A percentile compares a stretch with the other conserved stretches of the same genome.
Evolutionary conservation across 2,113 vertebrate species (phyloP).

Genomic region (Rhipidura dahli): DNA sequence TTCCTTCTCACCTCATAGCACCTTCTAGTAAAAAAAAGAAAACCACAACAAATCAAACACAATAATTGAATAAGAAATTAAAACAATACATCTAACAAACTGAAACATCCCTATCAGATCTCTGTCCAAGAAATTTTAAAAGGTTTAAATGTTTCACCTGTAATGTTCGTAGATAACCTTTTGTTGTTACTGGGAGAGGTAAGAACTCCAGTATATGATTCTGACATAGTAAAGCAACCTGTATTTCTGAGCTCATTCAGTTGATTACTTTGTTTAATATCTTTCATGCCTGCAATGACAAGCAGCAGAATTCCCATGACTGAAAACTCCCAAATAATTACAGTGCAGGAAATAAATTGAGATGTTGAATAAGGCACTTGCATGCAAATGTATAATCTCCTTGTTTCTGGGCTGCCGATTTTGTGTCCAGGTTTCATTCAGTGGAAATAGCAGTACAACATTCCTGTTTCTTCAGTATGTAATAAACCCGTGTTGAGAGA

Average conservation of each 20-base stretch:
- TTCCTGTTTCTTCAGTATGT: not conserved
- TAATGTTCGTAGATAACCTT: not conserved
- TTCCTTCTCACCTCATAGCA: not conserved
- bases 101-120: not conserved
- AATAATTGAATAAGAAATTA: not conserved
- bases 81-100: not conserved
- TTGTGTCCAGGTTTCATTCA: not conserved
- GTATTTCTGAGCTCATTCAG: not conserved
- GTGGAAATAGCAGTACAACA: not conserved
- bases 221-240: not conserved
- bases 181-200: not conserved
- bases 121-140: not conserved
- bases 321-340: not conserved
- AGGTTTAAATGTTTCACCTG: not conserved
- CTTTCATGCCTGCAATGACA: not conserved
- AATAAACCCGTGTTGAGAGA: not conserved
- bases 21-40: not conserved
- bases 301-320: not conserved
- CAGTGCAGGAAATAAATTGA: not conserved
- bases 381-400: not conserved
- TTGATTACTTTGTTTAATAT: not conserved
- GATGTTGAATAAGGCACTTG: not conserved
- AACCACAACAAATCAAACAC: not conserved
- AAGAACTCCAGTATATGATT: not conserved
- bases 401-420: not conserved